These are phyloP conservation scores for Lacanobia wlatinum DNA, from an alignment of 2,888 invertebrate genomes.

Conservation along the genomic window DNA sequence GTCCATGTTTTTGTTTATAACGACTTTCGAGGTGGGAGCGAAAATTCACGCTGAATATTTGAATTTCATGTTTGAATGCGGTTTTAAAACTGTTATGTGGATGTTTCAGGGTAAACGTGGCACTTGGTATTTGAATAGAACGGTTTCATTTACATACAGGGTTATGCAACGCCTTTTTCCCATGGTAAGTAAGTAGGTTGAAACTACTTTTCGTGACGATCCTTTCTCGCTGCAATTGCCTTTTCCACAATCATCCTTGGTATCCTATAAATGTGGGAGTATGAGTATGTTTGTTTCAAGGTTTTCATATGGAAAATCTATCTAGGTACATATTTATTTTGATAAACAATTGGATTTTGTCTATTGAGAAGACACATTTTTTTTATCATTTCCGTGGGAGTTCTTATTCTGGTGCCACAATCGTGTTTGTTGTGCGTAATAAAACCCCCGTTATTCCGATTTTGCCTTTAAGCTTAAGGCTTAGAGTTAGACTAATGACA, in stretches of 20 bases:
- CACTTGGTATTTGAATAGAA: conserved; percentile 51
- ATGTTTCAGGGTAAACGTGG: conserved; percentile 37
- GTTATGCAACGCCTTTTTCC: not conserved
- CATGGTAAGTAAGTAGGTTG: not conserved
- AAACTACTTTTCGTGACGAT: not conserved
- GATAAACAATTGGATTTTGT: too few species aligned
- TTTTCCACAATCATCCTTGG: not conserved
- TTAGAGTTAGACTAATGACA: too few species aligned
- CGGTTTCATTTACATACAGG: conserved; percentile 38
- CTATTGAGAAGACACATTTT: too few species aligned
- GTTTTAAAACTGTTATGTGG: conserved; percentile 49
- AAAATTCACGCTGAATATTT: conserved; percentile 48
- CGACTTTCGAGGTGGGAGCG: conserved; percentile 44
- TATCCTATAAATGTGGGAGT: not conserved
- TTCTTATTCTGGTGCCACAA: not conserved
- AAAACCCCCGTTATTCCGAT: not conserved
- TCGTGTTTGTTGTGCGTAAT: not conserved
- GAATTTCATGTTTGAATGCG: conserved; percentile 33
- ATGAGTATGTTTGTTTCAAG: not conserved
- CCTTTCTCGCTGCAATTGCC: not conserved
- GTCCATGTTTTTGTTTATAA: conserved; percentile 59
- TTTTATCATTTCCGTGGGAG: too few species aligned
- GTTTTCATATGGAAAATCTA: not conserved
- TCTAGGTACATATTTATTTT: too few species aligned
- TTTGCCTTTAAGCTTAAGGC: not conserved